Evolutionary conservation across 2,888 invertebrate species (phyloP).

Genomic region (Phasia obesa): DNA sequence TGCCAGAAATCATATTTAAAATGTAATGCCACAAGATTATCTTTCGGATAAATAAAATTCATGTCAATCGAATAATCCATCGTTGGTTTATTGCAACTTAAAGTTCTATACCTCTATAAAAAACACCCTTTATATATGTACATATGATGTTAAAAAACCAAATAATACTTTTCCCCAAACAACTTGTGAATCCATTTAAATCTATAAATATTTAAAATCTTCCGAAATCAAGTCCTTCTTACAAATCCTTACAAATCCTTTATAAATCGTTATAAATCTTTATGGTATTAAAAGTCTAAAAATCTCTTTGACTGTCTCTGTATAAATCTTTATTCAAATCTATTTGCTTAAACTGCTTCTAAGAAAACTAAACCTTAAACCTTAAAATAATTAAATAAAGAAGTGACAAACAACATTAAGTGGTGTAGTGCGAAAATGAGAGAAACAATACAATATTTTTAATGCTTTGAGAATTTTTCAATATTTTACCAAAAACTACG

Average conservation of each 20-base stretch:
- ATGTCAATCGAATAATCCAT: too few relatives aligned
- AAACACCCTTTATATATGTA: too few relatives aligned
- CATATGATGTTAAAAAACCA: too few relatives aligned
- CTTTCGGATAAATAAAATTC: too few relatives aligned
- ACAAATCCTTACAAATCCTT: conserved; percentile 25
- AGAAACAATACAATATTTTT: conserved; percentile 40
- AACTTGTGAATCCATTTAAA: background rate
- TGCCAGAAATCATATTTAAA: too few relatives aligned
- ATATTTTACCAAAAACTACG: conserved; percentile 5
- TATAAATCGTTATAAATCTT: conserved; percentile 16
- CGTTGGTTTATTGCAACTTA: too few relatives aligned
- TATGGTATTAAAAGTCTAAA: conserved; percentile 1
- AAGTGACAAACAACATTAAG: conserved; percentile 55
- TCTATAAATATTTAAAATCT: background rate
- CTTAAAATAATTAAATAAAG: background rate
- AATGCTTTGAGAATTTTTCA: conserved; percentile 27
- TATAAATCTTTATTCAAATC: conserved; percentile 55
- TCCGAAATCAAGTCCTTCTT: background rate
- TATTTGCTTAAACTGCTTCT: conserved; percentile 33
- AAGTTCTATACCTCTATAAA: too few relatives aligned
- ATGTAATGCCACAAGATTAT: too few relatives aligned
- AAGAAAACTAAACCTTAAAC: conserved; percentile 1
- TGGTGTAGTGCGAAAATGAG: conserved; percentile 48
- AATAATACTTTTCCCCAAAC: background rate
- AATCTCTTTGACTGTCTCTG: background rate